These are phyloP conservation scores for Hydraecia micacea DNA, from an alignment of 2,888 invertebrate species.

Conservation along the genomic window DNA sequence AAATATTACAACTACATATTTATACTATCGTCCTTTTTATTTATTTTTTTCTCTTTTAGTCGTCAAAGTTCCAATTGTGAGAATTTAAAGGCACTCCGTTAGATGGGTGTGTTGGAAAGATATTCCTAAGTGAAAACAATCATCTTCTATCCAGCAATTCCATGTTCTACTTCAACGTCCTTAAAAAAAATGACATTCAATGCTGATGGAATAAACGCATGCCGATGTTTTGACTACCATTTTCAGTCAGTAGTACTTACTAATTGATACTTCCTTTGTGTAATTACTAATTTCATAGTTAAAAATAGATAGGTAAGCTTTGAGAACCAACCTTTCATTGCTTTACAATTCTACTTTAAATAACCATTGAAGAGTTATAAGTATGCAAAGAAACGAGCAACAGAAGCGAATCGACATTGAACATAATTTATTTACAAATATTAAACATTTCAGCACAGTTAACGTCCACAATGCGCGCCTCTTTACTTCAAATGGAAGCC, in stretches of 20 bases:
- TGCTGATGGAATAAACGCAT: not conserved
- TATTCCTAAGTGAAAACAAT: not conserved
- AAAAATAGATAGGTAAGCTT: not conserved
- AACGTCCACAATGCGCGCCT: conserved; percentile 71
- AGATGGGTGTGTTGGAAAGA: too few relatives aligned
- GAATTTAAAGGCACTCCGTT: not conserved
- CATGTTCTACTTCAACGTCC: not conserved
- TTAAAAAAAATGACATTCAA: not conserved
- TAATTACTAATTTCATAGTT: not conserved
- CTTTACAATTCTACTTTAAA: not conserved
- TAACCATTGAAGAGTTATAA: conserved; percentile 32
- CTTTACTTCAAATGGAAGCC: conserved; percentile 72
- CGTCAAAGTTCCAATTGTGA: too few relatives aligned
- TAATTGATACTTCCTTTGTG: too few relatives aligned
- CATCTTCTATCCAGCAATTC: not conserved
- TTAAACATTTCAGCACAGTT: conserved; percentile 71
- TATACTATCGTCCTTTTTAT: not conserved
- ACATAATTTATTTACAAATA: conserved; percentile 67
- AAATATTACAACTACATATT: not conserved
- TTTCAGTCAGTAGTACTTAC: too few relatives aligned
- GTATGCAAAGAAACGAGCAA: conserved; percentile 52
- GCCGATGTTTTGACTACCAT: not conserved
- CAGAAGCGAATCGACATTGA: conserved; percentile 56
- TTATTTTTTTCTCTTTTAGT: not conserved
- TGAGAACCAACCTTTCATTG: not conserved